Conservation (phyloP, 2,113 vertebrate species). For the Cricetomys ansorgei region DNA sequence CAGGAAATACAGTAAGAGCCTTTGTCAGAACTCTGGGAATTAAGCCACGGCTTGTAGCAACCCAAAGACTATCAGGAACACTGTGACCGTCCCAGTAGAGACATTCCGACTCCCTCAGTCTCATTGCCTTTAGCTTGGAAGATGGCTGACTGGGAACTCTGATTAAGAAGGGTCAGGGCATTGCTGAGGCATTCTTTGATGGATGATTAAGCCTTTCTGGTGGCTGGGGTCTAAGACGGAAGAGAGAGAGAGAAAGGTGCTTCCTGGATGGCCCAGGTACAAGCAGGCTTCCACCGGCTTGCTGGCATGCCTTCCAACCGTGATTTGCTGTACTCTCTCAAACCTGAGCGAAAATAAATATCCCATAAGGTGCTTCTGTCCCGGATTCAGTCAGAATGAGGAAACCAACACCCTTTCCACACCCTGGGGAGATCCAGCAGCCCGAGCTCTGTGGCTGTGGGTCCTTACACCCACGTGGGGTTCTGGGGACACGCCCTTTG, state of each 20-base stretch:
- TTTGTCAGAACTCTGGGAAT: background rate
- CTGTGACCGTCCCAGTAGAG: background rate
- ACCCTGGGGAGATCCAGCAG: background rate
- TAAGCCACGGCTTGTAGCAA: background rate
- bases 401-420: background rate
- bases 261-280: background rate
- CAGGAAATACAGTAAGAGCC: background rate
- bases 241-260: background rate
- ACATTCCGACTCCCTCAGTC: background rate
- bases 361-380: background rate
- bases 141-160: background rate
- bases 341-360: background rate
- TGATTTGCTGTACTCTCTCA: background rate
- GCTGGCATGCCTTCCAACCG: background rate
- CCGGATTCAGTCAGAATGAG: background rate
- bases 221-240: background rate
- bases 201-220: background rate
- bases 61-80: background rate
- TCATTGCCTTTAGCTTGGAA: background rate
- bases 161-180: background rate
- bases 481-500: background rate
- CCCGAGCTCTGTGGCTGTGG: background rate
- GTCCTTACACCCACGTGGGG: background rate
- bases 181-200: background rate
- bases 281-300: fast-evolving